Conservation (phyloP, 2,113 vertebrate species). For the Ranitomeya imitator region DNA sequence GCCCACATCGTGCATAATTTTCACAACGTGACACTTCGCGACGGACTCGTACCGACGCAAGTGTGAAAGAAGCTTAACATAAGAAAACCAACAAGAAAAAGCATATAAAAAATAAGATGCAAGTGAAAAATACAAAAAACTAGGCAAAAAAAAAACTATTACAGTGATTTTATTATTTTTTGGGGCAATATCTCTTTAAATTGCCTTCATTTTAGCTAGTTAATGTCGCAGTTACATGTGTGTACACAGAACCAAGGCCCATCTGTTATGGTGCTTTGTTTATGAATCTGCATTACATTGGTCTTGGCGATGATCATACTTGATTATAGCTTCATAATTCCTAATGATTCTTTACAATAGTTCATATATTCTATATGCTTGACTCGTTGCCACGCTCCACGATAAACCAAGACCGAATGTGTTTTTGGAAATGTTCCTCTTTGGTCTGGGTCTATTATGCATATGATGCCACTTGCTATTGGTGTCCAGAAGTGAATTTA, state of each 20-base stretch:
- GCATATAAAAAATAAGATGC: too few relatives aligned
- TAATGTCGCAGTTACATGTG: too few relatives aligned
- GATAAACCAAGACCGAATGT: background rate
- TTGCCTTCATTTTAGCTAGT: too few relatives aligned
- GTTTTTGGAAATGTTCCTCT: background rate
- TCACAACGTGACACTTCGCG: too few relatives aligned
- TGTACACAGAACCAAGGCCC: too few relatives aligned
- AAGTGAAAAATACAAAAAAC: too few relatives aligned
- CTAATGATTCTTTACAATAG: background rate
- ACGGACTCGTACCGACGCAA: too few relatives aligned
- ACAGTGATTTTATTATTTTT: too few relatives aligned
- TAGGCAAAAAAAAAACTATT: too few relatives aligned
- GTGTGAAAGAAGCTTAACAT: too few relatives aligned
- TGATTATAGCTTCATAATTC: background rate
- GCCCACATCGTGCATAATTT: too few relatives aligned
- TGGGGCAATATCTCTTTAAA: background rate
- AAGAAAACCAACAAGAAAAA: too few relatives aligned
- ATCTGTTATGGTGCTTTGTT: background rate
- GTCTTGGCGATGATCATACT: background rate
- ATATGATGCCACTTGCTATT: conserved; percentile 12
- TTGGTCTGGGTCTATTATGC: background rate
- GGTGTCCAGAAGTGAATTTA: conserved; percentile 6
- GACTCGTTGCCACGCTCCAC: background rate
- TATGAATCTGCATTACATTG: background rate
- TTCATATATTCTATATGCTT: conserved; percentile 3